Conservation (phyloP, 2,888 invertebrate species). For the Lagria hirta region DNA sequence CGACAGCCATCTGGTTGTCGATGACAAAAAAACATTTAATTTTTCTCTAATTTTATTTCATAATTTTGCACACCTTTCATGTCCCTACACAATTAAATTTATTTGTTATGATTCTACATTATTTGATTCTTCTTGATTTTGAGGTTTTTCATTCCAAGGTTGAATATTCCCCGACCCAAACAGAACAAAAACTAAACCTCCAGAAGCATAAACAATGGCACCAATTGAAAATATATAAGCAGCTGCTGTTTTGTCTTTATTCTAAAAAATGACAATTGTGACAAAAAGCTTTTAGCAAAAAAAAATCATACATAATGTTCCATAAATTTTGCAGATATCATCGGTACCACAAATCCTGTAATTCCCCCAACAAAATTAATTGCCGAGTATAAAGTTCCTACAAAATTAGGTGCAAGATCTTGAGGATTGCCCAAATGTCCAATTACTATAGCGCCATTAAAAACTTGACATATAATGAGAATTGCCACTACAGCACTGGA, state of each 20-base stretch:
- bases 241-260: conserved; percentile 44
- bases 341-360: conserved; percentile 34
- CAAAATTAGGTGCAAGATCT: conserved; percentile 44
- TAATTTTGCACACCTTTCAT: too few relatives aligned
- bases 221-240: conserved; percentile 48
- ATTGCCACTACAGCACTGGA: conserved; percentile 32
- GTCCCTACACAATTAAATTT: too few relatives aligned
- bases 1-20: too few relatives aligned
- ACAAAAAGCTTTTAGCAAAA: conserved; percentile 1
- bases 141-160: conserved; percentile 51
- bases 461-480: conserved; percentile 36
- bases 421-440: conserved; percentile 41
- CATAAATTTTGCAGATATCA: conserved; percentile 19
- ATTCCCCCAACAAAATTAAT: conserved; percentile 41
- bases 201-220: conserved; percentile 39
- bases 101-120: too few relatives aligned
- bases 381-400: conserved; percentile 41
- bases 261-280: conserved; percentile 32
- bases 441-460: conserved; percentile 41
- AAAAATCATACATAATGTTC: conserved; percentile 7
- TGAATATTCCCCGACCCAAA: conserved; percentile 52
- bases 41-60: too few relatives aligned
- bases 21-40: too few relatives aligned
- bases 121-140: neutral
- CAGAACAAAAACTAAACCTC: conserved; percentile 49